Conservation (phyloP, 2,797 vertebrate species). For the Acrossocheilus wenchowensis region DNA sequence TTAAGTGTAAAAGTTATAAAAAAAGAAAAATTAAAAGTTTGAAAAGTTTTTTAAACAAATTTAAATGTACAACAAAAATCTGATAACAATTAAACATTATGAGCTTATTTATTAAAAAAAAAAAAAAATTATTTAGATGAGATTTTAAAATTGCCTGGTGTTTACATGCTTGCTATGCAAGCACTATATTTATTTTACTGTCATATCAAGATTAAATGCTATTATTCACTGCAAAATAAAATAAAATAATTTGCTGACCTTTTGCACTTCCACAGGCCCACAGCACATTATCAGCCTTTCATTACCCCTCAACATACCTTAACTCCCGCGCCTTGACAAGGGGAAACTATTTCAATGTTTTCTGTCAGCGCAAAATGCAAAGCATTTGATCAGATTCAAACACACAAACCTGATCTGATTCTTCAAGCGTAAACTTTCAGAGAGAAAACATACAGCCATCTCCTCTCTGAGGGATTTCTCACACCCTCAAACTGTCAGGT, state of each 20-base stretch:
- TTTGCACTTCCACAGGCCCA: not conserved
- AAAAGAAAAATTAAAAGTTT: not conserved
- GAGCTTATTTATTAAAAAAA: not conserved
- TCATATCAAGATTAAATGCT: not conserved
- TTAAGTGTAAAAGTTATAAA: not conserved
- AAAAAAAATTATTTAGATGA: not conserved
- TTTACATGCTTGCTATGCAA: not conserved
- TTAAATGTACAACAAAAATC: not conserved
- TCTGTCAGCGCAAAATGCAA: not conserved
- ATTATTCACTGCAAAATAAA: not conserved
- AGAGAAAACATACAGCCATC: not conserved
- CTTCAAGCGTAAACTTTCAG: not conserved
- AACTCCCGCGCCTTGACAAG: not conserved
- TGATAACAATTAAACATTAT: not conserved
- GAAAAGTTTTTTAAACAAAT: not conserved
- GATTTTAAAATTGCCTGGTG: not conserved
- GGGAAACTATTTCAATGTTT: not conserved
- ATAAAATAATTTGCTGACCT: not conserved
- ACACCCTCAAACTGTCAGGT: constrained; percentile 23
- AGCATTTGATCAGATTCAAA: not conserved
- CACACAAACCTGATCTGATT: not conserved
- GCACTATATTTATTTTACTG: not conserved
- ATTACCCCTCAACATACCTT: constrained; percentile 24
- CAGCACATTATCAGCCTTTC: not conserved
- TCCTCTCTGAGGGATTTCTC: constrained; percentile 7